A percentile compares a stretch with the other conserved stretches of the same genome.
Conservation (phyloP, 2,797 vertebrate species). For the Podarcis lilfordi region DNA sequence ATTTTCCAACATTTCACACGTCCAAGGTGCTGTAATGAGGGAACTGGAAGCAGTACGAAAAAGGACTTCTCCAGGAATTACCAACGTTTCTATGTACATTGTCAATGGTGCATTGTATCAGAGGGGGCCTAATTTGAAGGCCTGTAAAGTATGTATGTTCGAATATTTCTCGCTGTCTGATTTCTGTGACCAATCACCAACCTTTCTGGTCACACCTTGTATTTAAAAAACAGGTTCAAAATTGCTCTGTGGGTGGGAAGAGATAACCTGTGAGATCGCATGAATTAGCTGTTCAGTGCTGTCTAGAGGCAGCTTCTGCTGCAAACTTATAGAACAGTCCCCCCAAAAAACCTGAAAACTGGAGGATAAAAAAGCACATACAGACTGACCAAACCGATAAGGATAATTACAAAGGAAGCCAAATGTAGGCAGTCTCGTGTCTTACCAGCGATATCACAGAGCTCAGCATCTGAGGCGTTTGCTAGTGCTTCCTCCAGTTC, state of each 20-base stretch:
- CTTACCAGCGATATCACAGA: conserved; percentile 97
- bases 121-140: no score
- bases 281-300: background rate
- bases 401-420: rapidly evolving
- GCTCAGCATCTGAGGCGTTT: conserved; percentile 93
- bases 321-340: background rate
- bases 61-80: no score
- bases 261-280: background rate
- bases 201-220: no score
- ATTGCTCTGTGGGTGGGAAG: background rate
- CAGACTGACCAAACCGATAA: background rate
- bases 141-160: no score
- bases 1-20: no score
- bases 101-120: no score
- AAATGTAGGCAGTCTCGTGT: background rate
- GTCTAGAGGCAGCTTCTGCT: background rate
- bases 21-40: no score
- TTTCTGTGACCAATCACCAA: no score
- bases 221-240: background rate
- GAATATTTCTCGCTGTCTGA: no score
- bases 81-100: no score
- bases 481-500: conserved; percentile 96
- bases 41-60: no score
- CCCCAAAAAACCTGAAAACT: background rate
- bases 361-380: background rate